Percentiles rank a stretch among this genome's conserved stretches.
Conservation (phyloP, 2,888 invertebrate genomes). For the Phaedon cochleariae region DNA sequence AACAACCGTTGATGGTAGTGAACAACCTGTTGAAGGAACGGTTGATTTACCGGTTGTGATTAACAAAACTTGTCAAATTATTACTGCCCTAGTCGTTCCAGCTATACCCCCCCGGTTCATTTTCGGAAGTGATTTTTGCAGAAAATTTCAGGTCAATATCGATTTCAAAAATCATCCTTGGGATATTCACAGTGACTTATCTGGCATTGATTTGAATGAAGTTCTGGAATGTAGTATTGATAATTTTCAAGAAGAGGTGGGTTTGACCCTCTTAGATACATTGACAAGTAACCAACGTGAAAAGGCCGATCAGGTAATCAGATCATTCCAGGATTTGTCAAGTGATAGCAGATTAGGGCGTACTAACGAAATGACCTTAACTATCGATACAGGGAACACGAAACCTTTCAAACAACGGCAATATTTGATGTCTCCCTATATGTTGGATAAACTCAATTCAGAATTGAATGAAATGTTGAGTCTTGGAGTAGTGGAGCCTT, state of each 20-base stretch:
- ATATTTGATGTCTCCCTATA: slow-evolving; percentile 23
- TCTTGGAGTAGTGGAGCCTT: slow-evolving; percentile 41
- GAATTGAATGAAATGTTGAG: slow-evolving; percentile 43
- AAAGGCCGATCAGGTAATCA: slow-evolving; percentile 17
- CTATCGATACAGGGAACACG: slow-evolving; percentile 35
- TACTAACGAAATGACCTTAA: slow-evolving; percentile 29
- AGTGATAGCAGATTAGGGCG: slow-evolving; percentile 30
- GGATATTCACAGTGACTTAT: slow-evolving; percentile 3
- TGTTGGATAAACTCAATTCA: slow-evolving; percentile 2
- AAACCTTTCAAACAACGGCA: slow-evolving; percentile 31
- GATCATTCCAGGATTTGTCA: slow-evolving; percentile 22
- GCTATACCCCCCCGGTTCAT: slow-evolving; percentile 23
- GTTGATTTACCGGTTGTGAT: slow-evolving; percentile 26
- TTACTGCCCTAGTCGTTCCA: slow-evolving; percentile 26
- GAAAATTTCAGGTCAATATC: slow-evolving; percentile 10
- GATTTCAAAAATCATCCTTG: slow-evolving; percentile 26
- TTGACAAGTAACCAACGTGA: neutral
- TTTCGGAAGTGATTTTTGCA: slow-evolving; percentile 27
- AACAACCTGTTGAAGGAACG: slow-evolving; percentile 16
- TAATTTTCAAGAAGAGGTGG: neutral
- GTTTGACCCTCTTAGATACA: neutral
- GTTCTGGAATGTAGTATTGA: neutral
- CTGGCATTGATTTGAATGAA: neutral
- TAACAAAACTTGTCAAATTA: slow-evolving; percentile 10
- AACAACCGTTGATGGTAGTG: slow-evolving; percentile 25